These are phyloP conservation scores for Scaptomyza montana DNA, from an alignment of 1,140 invertebrate species.

Conservation along the genomic window DNA sequence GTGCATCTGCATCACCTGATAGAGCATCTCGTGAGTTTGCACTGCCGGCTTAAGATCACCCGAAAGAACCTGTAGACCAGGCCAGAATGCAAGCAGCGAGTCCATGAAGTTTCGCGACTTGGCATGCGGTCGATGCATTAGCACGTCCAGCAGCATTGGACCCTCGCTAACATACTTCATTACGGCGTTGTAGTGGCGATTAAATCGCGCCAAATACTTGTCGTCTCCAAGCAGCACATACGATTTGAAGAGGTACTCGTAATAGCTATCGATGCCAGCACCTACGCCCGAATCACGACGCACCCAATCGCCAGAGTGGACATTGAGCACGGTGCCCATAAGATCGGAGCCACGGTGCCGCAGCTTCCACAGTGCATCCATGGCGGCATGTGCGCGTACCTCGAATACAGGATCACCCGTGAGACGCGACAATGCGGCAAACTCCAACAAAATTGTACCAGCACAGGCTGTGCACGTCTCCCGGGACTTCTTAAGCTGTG, in stretches of 20 bases:
- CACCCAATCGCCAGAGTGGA: conserved; percentile 99
- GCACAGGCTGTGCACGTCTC: conserved; percentile 99
- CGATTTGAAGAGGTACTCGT: conserved; percentile 98
- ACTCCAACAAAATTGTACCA: conserved; percentile 99
- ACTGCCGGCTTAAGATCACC: conserved; percentile 98
- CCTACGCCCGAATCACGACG: conserved; percentile 97
- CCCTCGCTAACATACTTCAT: conserved; percentile 99
- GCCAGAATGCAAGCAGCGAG: conserved; percentile 98
- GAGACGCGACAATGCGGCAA: conserved; percentile 96
- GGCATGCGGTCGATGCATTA: conserved; percentile 98
- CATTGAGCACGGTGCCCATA: conserved; percentile 97
- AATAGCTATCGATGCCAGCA: conserved; percentile 99
- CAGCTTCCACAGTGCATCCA: conserved; percentile 98
- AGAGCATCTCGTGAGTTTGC: conserved; percentile 98
- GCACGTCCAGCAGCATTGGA: conserved; percentile 97
- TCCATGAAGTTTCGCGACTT: conserved; percentile 99
- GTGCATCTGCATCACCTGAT: conserved; percentile 98
- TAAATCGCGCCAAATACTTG: conserved; percentile 96
- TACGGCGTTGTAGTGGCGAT: conserved; percentile 98
- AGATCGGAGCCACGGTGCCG: conserved; percentile 95
- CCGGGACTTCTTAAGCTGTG: conserved; percentile 89
- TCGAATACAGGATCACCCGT: conserved; percentile 96
- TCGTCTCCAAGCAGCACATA: conserved; percentile 93
- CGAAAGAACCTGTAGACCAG: conserved; percentile 93
- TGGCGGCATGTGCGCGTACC: conserved; percentile 96